Conservation (phyloP, 2,888 invertebrate species). For the Salticus scenicus region DNA sequence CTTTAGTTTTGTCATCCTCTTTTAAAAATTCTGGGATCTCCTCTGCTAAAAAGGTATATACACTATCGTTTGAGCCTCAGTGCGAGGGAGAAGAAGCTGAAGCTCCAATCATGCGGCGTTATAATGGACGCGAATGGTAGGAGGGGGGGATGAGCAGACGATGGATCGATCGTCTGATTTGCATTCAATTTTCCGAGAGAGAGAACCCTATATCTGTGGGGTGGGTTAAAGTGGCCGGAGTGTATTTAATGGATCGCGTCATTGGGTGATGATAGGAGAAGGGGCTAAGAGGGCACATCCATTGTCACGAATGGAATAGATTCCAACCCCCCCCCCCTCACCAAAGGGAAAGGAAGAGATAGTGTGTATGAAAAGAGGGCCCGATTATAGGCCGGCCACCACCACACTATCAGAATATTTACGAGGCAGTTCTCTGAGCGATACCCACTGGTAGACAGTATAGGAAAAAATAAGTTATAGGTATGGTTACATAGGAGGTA, state of each 20-base stretch:
- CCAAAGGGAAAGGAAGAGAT: slow-evolving; percentile 29
- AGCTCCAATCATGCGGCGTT: slow-evolving; percentile 64
- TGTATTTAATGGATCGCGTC: slow-evolving; percentile 70
- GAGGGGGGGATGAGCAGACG: not conserved
- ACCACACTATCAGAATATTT: slow-evolving; percentile 58
- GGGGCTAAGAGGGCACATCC: slow-evolving; percentile 69
- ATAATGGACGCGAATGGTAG: slow-evolving; percentile 58
- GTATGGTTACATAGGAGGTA: slow-evolving; percentile 11
- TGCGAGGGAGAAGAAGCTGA: slow-evolving; percentile 6
- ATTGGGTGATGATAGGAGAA: slow-evolving; percentile 70
- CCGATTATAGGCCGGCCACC: slow-evolving; percentile 63
- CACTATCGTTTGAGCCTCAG: slow-evolving; percentile 44
- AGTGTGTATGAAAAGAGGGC: slow-evolving; percentile 50
- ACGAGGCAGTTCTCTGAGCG: slow-evolving; percentile 37
- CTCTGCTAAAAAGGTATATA: slow-evolving; percentile 36
- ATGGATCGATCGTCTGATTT: slow-evolving; percentile 66
- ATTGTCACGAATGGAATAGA: slow-evolving; percentile 68
- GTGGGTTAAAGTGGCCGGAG: slow-evolving; percentile 63
- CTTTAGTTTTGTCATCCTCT: not conserved
- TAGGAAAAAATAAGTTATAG: not conserved
- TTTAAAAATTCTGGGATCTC: not conserved
- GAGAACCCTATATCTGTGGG: slow-evolving; percentile 34
- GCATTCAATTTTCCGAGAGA: slow-evolving; percentile 70
- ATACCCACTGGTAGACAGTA: not conserved
- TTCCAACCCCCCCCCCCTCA: not conserved